Percentiles rank a stretch among this genome's conserved stretches.
Evolutionary conservation across 2,888 invertebrate species (phyloP).

Genomic region (Uloborus plumipes): DNA sequence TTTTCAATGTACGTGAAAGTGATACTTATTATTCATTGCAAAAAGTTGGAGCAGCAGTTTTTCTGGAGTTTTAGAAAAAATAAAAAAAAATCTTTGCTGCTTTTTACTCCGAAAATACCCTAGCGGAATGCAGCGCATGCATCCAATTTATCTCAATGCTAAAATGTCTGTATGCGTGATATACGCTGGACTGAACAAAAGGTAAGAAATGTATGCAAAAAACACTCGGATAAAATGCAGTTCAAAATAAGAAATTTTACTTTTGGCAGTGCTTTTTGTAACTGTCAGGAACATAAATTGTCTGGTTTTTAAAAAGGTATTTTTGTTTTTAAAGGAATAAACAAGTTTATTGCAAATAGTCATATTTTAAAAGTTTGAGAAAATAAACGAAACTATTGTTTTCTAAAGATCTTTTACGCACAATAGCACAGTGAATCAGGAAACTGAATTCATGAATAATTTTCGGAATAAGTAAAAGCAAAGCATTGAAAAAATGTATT

Average conservation of each 20-base stretch:
- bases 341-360: no score
- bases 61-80: not conserved
- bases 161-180: slow-evolving; percentile 51
- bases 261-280: no score
- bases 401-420: no score
- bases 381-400: no score
- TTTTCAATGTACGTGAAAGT: slow-evolving; percentile 43
- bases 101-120: slow-evolving; percentile 19
- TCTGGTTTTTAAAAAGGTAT: no score
- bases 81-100: not conserved
- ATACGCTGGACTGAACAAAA: slow-evolving; percentile 24
- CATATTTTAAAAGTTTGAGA: no score
- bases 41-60: slow-evolving; percentile 31
- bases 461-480: no score
- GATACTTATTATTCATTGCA: slow-evolving; percentile 59
- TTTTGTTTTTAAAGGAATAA: no score
- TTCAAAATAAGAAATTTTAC: slow-evolving; percentile 29
- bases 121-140: slow-evolving; percentile 30
- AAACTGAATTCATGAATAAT: no score
- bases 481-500: no score
- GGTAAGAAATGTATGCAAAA: slow-evolving; percentile 19
- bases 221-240: slow-evolving; percentile 31
- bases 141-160: slow-evolving; percentile 57
- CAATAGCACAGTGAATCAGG: no score
- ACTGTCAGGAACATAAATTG: no score